These are phyloP conservation scores for Arge pagana DNA, from an alignment of 2,888 invertebrate species.

Conservation along the genomic window DNA sequence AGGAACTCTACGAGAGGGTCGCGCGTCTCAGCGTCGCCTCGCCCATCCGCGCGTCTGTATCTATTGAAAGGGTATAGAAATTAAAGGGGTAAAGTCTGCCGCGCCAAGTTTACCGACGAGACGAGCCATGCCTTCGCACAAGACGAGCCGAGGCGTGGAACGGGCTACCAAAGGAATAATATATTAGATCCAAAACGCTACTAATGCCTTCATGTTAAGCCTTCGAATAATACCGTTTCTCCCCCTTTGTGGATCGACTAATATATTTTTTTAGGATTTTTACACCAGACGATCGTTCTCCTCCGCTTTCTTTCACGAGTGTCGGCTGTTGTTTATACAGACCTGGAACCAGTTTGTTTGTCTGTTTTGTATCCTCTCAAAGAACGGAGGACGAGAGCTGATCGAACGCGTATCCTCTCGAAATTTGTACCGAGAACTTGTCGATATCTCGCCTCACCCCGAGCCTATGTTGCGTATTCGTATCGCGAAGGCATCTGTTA, in stretches of 20 bases:
- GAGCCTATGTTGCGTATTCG: too few species aligned
- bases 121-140: too few species aligned
- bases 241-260: constrained; percentile 47
- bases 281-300: background rate
- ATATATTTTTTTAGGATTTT: constrained; percentile 44
- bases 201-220: constrained; percentile 50
- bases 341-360: background rate
- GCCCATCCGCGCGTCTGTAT: constrained; percentile 18
- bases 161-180: constrained; percentile 45
- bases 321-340: constrained; percentile 12
- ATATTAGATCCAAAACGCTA: constrained; percentile 55
- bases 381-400: too few species aligned
- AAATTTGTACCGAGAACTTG: too few species aligned
- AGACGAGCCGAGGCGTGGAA: background rate
- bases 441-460: too few species aligned
- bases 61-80: constrained; percentile 20
- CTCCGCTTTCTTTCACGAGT: too few species aligned
- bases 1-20: constrained; percentile 13
- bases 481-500: too few species aligned
- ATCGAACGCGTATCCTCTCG: too few species aligned
- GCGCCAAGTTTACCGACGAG: constrained; percentile 3
- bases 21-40: too few species aligned
- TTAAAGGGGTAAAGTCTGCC: constrained; percentile 3
- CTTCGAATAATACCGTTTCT: constrained; percentile 45
- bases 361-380: constrained; percentile 1